Base-by-base conservation (phyloP, 2,797 vertebrate genomes). In the Vespertilio murinus region DNA sequence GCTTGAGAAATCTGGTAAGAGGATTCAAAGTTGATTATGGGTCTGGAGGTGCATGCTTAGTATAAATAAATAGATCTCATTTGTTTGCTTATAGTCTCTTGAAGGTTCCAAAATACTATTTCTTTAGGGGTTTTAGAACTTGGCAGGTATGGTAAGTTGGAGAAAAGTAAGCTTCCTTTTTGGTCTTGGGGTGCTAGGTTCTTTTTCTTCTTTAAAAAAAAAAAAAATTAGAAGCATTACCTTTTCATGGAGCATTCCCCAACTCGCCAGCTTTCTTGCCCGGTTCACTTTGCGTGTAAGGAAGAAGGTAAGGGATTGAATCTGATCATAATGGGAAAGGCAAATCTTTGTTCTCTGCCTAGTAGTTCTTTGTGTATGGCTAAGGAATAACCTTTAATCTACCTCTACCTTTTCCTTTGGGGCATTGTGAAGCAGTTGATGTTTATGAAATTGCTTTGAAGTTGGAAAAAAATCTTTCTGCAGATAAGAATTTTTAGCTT, bases 381-480 rank as follows among this genome's bases (percentile, higher is more conserved):
- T 61, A 77, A 75, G 30, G 56, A 94, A 14, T 93, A 92, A 85
- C 83, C 88, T 78, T 65, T 93, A 92, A 93, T 89, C 38, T 93
- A 42, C 35, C 52, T 91, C 42, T 87, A 0, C 40, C 93, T 95
- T 95, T 94, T 56, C 40, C 38, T 71, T 25, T 94, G 49, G 47
- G 35, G 54, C 92, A 86, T 79, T 95, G 30, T 92, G 82, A 89
- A 91, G 16, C 56, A 71, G 65, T 77, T 45, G 33, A 16, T 86
- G 84, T 95, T 90, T 92, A 79, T 88, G 81, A 89, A 93, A 92
- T 96, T 93, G 80, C 75, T 94, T 96, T 95, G 59, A 93, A 90
- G 30, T 93, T 94, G 47, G 61, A 12, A 61, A 88, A 96, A 93
- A 69, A 42, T 47, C 52, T 67, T n/a, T 85, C 16, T 82, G 22